These are phyloP conservation scores for Chiloscyllium plagiosum DNA, from an alignment of 2,113 vertebrate genomes.

Conservation along the genomic window DNA sequence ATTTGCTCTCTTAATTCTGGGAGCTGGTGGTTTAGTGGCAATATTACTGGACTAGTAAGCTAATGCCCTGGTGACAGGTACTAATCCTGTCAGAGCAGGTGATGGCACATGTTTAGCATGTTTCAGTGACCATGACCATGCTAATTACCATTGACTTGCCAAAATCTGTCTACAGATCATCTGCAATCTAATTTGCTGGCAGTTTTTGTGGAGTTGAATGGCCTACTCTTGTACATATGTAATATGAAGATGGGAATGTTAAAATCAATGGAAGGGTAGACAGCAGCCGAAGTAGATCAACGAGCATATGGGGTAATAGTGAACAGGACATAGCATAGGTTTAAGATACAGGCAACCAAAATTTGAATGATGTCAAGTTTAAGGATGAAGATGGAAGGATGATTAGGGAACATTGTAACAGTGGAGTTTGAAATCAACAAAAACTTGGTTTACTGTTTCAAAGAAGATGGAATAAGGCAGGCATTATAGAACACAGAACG, in stretches of 20 bases:
- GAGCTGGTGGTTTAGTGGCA: too few relatives aligned
- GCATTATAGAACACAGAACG: neutral
- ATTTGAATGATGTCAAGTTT: neutral
- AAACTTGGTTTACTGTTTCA: neutral
- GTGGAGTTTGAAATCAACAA: neutral
- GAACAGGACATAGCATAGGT: neutral
- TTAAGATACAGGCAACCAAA: neutral
- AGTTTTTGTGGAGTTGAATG: neutral
- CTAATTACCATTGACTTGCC: too few relatives aligned
- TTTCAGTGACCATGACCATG: too few relatives aligned
- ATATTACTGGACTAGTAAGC: too few relatives aligned
- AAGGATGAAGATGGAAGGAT: neutral
- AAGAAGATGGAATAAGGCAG: neutral
- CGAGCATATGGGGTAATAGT: neutral
- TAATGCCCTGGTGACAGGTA: too few relatives aligned
- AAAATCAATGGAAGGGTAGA: neutral
- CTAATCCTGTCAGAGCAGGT: too few relatives aligned
- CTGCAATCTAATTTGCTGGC: neutral
- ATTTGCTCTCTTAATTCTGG: neutral
- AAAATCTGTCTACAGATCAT: neutral
- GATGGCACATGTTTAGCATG: too few relatives aligned
- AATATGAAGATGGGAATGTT: neutral
- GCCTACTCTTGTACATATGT: neutral
- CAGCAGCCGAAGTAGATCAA: neutral
- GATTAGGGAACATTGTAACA: neutral